Conservation (phyloP, 2,797 vertebrate species). For the Rhinoraja longicauda region DNA sequence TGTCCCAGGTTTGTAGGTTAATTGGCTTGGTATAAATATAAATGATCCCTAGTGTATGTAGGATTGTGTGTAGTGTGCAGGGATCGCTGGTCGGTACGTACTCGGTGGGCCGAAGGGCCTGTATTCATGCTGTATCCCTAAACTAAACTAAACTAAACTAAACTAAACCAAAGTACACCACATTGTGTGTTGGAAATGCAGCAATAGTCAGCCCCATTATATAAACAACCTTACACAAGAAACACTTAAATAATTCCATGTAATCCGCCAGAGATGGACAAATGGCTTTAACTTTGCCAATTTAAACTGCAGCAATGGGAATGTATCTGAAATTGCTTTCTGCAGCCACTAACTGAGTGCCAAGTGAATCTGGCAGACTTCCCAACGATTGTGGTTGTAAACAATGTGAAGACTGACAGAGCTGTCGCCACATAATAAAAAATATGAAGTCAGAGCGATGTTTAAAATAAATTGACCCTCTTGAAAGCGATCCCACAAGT, state of each 20-base stretch:
- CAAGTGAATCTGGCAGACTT: neutral
- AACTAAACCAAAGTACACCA: neutral
- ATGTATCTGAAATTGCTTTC: neutral
- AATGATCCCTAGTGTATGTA: too few relatives aligned
- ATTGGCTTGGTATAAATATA: too few relatives aligned
- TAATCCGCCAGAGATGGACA: neutral
- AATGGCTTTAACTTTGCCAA: neutral
- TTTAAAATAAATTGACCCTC: neutral
- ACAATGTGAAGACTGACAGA: neutral
- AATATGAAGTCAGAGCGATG: neutral
- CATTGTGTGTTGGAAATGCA: neutral
- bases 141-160: neutral
- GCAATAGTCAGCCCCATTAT: neutral
- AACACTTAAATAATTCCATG: conserved; percentile 17
- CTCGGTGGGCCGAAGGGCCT: too few relatives aligned
- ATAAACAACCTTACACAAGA: neutral
- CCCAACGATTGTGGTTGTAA: neutral
- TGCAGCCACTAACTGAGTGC: neutral
- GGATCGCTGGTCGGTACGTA: too few relatives aligned
- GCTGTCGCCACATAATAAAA: neutral
- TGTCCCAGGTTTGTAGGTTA: too few relatives aligned
- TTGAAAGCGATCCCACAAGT: neutral
- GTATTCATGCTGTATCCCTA: too few relatives aligned
- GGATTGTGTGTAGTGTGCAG: too few relatives aligned
- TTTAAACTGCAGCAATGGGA: neutral